Base-by-base conservation (phyloP, 2,797 vertebrate genomes). In the Betta splendens region DNA sequence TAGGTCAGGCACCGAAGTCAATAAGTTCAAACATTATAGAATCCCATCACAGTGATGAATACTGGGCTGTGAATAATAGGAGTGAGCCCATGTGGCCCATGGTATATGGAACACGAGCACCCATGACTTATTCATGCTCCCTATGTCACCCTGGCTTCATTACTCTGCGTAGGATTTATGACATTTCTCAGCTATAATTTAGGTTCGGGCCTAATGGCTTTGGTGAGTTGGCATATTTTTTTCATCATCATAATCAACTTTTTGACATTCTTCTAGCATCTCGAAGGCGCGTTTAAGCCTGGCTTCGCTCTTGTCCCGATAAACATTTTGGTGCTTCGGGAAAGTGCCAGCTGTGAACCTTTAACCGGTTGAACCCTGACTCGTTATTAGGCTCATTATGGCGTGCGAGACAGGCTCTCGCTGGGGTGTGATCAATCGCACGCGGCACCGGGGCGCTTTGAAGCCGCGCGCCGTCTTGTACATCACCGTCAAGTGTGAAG, bases 61-160 rank as follows among this genome's bases (percentile, higher is more conserved):
- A 79, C 52, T 20, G 48, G 35, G 35, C 10, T 23, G 26, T 53
- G 49, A 56, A 65, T 85, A 80, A 84, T 84, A 69, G 80, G 55
- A 72, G 66, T 69, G 57, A 69, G 44, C 60, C 50, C 23, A 9
- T 48, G 47, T 23, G 29, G 48, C 36, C 58, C 32, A 39, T 48
- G 39, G 26, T 62, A 66, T 77, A 45, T 64, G 63, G 75, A 65
- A 77, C 65, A 80, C 47, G 77, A 52, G 38, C 65, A 23, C 39
- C 56, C 47, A 75, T 89, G 75, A 83, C 80, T 87, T 86, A 87
- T 86, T 87, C 77, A 85, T 84, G 79, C 63, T 75, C 58, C 66
- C 46, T 6, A 45, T 54, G 55, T 66, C 78, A 55, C 32, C 50
- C 42, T 22, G 44, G 23, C 39, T 64, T 63, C 65, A 85, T 86